These are phyloP conservation scores for Azorinus chamasolen DNA, from an alignment of 2,888 invertebrate species.

Conservation along the genomic window DNA sequence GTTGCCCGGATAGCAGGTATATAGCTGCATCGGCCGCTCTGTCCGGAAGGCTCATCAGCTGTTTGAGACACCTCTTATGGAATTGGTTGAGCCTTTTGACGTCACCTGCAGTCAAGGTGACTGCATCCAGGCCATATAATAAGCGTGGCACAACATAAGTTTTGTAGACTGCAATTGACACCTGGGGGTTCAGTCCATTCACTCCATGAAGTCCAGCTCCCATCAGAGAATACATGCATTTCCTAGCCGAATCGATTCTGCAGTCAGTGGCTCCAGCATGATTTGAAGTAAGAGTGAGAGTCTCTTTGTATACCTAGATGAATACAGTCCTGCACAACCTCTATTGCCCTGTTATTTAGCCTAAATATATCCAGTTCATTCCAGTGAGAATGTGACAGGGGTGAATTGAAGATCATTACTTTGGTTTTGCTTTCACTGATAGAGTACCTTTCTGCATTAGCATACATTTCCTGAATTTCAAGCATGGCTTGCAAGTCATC, in stretches of 20 bases:
- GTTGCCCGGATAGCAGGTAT: too few relatives aligned
- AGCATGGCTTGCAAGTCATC: not conserved
- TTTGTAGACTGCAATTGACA: not conserved
- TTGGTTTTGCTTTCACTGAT: not conserved
- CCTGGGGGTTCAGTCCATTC: not conserved
- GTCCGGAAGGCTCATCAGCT: too few relatives aligned
- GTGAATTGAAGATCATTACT: not conserved
- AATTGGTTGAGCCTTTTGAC: too few relatives aligned
- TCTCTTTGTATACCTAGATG: not conserved
- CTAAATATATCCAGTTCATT: too few relatives aligned
- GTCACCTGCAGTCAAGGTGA: too few relatives aligned
- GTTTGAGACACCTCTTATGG: too few relatives aligned
- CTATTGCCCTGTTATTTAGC: not conserved
- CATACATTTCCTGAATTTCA: not conserved
- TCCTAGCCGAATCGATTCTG: not conserved
- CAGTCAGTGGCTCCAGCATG: not conserved
- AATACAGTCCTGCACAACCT: not conserved
- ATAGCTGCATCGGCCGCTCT: too few relatives aligned
- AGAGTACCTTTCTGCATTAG: not conserved
- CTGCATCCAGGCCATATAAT: constrained; percentile 3
- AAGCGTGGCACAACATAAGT: not conserved
- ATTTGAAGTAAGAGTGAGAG: not conserved
- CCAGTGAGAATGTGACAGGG: too few relatives aligned
- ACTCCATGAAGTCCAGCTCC: not conserved
- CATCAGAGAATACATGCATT: not conserved